phyloP scores from a whole-genome alignment of 2,113 vertebrate species.

The Corythornis madagascariensis region DNA sequence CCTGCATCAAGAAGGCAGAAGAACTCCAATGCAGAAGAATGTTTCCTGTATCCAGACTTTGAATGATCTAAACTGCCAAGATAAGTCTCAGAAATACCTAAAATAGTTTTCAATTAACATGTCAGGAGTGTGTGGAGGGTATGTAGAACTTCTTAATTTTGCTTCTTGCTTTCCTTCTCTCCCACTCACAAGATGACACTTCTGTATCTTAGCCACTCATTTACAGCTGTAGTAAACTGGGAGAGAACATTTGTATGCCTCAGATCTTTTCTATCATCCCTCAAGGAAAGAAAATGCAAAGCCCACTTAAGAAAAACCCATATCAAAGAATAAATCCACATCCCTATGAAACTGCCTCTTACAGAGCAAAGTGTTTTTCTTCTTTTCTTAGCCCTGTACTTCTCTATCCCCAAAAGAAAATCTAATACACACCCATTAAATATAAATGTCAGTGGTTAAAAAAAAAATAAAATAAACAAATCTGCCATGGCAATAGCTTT shows the following conservation, averaged over 20 bases:
- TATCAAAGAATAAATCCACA: background rate
- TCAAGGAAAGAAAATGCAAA: background rate
- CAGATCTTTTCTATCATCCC: background rate
- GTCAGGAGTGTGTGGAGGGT: constrained; percentile 42
- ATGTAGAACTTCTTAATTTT: constrained; percentile 34
- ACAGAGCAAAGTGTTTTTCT: background rate
- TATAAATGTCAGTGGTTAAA: background rate
- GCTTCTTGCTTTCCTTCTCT: constrained; percentile 45
- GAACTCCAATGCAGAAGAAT: background rate
- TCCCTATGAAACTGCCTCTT: background rate
- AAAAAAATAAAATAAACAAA: background rate
- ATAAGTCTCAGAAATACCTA: constrained; percentile 16
- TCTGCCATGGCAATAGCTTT: background rate
- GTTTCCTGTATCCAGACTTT: constrained; percentile 29
- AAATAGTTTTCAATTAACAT: constrained; percentile 23
- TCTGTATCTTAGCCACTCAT: constrained; percentile 15
- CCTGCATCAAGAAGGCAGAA: constrained; percentile 13
- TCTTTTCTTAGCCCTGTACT: background rate
- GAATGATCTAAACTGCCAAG: constrained; percentile 35
- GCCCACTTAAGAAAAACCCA: background rate
- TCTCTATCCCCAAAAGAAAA: background rate
- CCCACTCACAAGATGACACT: constrained; percentile 55
- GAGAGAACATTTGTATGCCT: constrained; percentile 11
- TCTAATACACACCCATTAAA: background rate
- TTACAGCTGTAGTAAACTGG: constrained; percentile 51